phyloP scores from a whole-genome alignment of 2,797 vertebrate genomes.

The Mormyrops boulengeri region DNA sequence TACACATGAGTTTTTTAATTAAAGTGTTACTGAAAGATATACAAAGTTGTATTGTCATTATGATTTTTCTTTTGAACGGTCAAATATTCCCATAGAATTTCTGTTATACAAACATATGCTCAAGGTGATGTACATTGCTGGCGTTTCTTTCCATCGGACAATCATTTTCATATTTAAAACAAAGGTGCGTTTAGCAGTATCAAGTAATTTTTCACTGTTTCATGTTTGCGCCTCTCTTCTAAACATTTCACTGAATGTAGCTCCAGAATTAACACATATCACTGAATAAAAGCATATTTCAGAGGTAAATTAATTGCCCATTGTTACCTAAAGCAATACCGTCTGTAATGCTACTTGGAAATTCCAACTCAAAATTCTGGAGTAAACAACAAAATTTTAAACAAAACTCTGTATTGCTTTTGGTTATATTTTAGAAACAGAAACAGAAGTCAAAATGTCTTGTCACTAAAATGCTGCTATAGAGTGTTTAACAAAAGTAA shows the following conservation, averaged over 20 bases:
- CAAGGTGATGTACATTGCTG: background rate
- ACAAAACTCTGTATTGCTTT: background rate
- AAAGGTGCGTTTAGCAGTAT: background rate
- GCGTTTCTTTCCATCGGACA: background rate
- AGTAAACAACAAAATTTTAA: background rate
- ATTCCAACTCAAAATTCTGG: background rate
- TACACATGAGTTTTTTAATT: background rate
- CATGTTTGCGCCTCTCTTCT: background rate
- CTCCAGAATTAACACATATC: background rate
- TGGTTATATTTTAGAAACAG: background rate
- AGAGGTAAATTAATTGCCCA: background rate
- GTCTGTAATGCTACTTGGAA: background rate
- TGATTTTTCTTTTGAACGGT: background rate
- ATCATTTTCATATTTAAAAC: background rate
- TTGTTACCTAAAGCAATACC: background rate
- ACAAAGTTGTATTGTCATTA: background rate
- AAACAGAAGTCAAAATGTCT: background rate
- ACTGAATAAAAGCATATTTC: background rate
- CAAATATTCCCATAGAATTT: background rate
- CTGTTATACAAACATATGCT: background rate
- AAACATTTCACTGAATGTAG: background rate
- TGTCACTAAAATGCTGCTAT: background rate
- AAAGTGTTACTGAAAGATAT: background rate
- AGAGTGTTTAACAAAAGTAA: background rate
- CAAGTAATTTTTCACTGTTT: background rate